A percentile compares a stretch with the other conserved stretches of the same genome.
Evolutionary conservation across 2,888 invertebrate species (phyloP).

Genomic region (Pristionchus exspectatus): DNA sequence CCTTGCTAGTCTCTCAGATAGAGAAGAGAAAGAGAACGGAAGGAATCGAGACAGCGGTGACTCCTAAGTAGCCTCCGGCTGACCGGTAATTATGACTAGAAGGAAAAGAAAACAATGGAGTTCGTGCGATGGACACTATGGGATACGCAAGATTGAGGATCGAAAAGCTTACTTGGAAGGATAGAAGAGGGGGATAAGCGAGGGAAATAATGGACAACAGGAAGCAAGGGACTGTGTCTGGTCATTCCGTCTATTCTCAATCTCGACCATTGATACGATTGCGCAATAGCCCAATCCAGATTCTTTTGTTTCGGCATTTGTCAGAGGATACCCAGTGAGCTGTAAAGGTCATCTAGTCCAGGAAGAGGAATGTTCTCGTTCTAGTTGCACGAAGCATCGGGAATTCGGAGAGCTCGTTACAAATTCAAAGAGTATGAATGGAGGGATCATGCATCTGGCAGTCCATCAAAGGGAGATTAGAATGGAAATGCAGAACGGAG

Average conservation of each 20-base stretch:
- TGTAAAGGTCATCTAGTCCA: neutral
- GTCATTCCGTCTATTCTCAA: neutral
- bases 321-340: neutral
- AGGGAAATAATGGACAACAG: neutral
- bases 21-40: constrained; percentile 22
- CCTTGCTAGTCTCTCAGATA: constrained; percentile 12
- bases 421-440: constrained; percentile 17
- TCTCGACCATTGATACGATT: constrained; percentile 38
- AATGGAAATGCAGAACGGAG: constrained; percentile 39
- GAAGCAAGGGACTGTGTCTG: constrained; percentile 7
- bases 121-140: constrained; percentile 29
- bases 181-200: neutral
- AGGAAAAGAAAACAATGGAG: constrained; percentile 37
- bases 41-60: constrained; percentile 13
- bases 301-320: constrained; percentile 42
- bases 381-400: neutral
- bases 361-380: neutral
- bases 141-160: constrained; percentile 24
- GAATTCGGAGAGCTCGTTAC: neutral
- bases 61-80: constrained; percentile 32
- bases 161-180: neutral
- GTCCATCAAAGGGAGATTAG: constrained; percentile 39
- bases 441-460: constrained; percentile 18
- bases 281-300: constrained; percentile 33
- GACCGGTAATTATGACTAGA: constrained; percentile 32